Evolutionary conservation across 2,797 vertebrate genomes (phyloP), one percentile per base, ranked within the genome.

Genomic region (Silurus aristotelis): DNA sequence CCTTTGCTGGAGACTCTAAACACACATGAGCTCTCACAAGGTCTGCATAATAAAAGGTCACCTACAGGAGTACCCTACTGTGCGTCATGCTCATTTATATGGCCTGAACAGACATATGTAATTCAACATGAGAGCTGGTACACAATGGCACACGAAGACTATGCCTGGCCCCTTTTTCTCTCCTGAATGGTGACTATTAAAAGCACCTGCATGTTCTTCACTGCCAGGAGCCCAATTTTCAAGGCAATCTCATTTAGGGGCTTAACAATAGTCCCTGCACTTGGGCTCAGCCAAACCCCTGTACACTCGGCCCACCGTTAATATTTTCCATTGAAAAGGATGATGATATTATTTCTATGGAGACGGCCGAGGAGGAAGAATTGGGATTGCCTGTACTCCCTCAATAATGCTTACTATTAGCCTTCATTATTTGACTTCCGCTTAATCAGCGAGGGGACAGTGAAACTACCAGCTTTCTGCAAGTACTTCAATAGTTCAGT

Each of bases 361-460:
- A 87, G 91, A 91, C 89, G 89, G 89, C 84, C 78, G 6, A 46
- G 72, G 25, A 84, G 72, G 38, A 27, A 67, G 60, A 73, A 80
- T 71, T 27, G 63, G 84, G 64, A 48, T 4, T 68, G 48, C 55
- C 64, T 5, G 27, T 46, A 25, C 61, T 87, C 91, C 91, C 92
- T 93, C 93, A 91, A 94, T 94, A 92, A 93, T 91, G 90, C 92
- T 91, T 86, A 87, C 92, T 93, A 94, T 93, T 92, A 94, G 92
- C 90, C 84, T 86, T 93, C 91, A 95, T 95, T 95, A 94, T 94
- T 91, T 86, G 84, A 83, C 91, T 89, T 91, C 92, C 93, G 93
- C 94, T 94, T 93, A 94, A 94, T 95, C 94, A 94, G 93, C 9
- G 82, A 80, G 88, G 63, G 27, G 46, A 52, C 48, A 10, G n/a